These are phyloP conservation scores for Spinus olivaceus DNA, from an alignment of 2,797 vertebrate genomes.

Conservation along the genomic window DNA sequence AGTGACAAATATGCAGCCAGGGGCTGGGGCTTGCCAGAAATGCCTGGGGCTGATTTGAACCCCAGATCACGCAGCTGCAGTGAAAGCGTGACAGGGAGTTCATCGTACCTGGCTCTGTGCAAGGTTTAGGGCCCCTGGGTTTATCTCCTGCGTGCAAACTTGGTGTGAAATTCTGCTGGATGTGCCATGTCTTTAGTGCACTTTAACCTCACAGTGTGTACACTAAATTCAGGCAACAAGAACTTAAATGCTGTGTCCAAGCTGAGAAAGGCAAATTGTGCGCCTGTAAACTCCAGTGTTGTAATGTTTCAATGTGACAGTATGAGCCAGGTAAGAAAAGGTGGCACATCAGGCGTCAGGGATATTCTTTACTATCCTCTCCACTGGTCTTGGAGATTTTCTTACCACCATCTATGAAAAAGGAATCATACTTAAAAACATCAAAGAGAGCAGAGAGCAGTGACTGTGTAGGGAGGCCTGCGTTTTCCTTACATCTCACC, in stretches of 20 bases:
- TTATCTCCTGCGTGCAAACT: not conserved
- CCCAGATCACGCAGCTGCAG: not conserved
- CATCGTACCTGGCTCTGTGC: rapidly evolving
- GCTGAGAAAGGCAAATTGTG: not conserved
- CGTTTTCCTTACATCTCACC: not conserved
- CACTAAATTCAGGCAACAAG: not conserved
- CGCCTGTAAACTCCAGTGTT: rapidly evolving
- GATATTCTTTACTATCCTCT: not conserved
- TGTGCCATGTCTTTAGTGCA: not conserved
- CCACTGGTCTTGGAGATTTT: not conserved
- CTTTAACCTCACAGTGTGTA: not conserved
- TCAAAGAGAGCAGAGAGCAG: not conserved
- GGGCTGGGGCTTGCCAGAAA: not conserved
- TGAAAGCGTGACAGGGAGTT: rapidly evolving
- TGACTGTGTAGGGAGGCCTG: not conserved
- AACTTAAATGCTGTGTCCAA: not conserved
- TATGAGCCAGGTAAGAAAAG: not conserved
- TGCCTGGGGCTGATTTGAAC: not conserved
- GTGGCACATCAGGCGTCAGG: not conserved
- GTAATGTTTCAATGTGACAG: not conserved
- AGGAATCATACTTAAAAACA: not conserved
- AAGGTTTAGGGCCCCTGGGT: not conserved
- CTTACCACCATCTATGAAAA: not conserved
- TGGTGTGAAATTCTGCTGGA: not conserved
- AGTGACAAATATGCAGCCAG: not conserved